phyloP scores from a whole-genome alignment of 1,140 invertebrate species.

The Macrostomum lignano region DNA sequence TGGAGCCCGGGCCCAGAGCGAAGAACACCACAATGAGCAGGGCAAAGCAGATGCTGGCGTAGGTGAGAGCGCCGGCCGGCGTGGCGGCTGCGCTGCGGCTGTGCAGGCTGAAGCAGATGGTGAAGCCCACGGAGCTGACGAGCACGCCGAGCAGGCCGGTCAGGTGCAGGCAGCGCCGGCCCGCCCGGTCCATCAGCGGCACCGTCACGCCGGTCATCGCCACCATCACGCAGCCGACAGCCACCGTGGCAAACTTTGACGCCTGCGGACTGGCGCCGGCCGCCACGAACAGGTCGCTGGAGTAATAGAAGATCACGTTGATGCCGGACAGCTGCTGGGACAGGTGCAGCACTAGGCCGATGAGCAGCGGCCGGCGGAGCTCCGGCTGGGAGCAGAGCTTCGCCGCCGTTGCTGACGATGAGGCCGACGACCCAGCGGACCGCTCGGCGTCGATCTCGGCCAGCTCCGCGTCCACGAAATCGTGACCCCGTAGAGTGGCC shows the following conservation, averaged over 20 bases:
- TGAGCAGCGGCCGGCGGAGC: slow-evolving; percentile 46
- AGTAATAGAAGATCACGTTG: slow-evolving; percentile 69
- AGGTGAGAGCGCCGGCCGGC: no score
- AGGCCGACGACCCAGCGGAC: no score
- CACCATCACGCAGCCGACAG: slow-evolving; percentile 33
- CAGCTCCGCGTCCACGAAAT: no score
- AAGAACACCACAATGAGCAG: slow-evolving; percentile 59
- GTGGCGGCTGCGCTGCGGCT: no score
- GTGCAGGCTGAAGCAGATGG: no score
- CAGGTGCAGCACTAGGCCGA: slow-evolving; percentile 51
- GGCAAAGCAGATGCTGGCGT: slow-evolving; percentile 43
- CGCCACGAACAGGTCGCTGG: slow-evolving; percentile 44
- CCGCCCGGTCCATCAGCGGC: slow-evolving; percentile 32
- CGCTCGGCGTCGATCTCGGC: no score
- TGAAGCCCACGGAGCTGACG: no score
- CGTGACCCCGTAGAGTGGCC: no score
- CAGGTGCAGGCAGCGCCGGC: slow-evolving; percentile 46
- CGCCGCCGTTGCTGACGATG: no score
- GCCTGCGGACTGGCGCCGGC: slow-evolving; percentile 34
- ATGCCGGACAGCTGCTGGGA: slow-evolving; percentile 66
- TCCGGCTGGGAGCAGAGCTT: no score
- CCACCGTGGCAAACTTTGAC: slow-evolving; percentile 49
- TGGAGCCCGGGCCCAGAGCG: slow-evolving; percentile 56
- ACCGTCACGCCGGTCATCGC: slow-evolving; percentile 22
- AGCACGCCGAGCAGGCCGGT: slow-evolving; percentile 34